A percentile compares a stretch with the other conserved stretches of the same genome.
Evolutionary conservation across 2,113 vertebrate species (phyloP).

Genomic region (Numida meleagris): DNA sequence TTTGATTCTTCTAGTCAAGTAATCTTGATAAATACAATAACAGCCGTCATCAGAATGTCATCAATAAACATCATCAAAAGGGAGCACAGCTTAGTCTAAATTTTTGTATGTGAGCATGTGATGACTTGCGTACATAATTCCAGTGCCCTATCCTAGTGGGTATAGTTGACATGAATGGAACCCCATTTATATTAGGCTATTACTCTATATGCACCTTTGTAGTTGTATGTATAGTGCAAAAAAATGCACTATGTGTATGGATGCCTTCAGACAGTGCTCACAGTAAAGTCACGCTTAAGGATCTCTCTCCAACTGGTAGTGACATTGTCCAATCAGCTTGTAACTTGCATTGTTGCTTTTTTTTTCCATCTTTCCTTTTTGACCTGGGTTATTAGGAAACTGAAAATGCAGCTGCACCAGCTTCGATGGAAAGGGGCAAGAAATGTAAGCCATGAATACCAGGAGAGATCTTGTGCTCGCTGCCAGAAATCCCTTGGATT

Average conservation of each 20-base stretch:
- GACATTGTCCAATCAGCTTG: neutral
- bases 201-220: neutral
- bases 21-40: neutral
- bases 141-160: neutral
- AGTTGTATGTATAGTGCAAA: neutral
- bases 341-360: neutral
- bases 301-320: neutral
- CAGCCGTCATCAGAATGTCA: neutral
- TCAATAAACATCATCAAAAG: neutral
- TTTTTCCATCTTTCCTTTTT: neutral
- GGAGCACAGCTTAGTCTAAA: neutral
- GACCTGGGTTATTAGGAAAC: conserved; percentile 75
- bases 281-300: neutral
- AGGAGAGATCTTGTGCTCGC: conserved; percentile 84
- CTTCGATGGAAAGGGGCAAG: conserved; percentile 79
- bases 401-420: conserved; percentile 86
- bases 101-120: neutral
- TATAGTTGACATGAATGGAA: neutral
- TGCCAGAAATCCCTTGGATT: conserved; percentile 84
- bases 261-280: neutral
- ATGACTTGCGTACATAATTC: neutral
- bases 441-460: conserved; percentile 61
- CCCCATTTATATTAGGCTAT: accelerated
- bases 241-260: neutral
- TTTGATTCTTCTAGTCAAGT: neutral